A percentile compares a stretch with the other conserved stretches of the same genome.
These are phyloP conservation scores for Corvus moneduloides DNA, from an alignment of 2,113 vertebrate genomes.

Conservation along the genomic window DNA sequence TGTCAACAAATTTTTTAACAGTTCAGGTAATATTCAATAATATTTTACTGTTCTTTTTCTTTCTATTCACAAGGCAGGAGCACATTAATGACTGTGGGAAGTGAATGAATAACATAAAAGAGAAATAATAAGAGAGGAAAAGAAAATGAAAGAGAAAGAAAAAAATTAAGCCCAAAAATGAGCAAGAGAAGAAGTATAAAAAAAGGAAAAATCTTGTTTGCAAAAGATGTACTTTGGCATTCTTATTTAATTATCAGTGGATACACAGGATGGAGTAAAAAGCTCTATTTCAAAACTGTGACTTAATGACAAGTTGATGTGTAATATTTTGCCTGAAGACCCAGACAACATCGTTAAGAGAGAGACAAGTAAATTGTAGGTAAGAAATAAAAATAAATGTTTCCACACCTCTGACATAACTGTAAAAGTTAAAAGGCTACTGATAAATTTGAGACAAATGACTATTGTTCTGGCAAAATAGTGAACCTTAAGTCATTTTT, in stretches of 20 bases:
- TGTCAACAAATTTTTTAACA: not conserved
- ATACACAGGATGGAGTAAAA: constrained; percentile 60
- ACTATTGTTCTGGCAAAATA: constrained; percentile 56
- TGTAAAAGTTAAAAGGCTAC: constrained; percentile 70
- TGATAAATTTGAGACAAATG: constrained; percentile 65
- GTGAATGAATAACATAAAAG: not conserved
- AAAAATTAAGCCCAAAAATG: not conserved
- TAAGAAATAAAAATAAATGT: constrained; percentile 77
- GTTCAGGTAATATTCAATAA: not conserved
- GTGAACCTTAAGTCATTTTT: constrained; percentile 45
- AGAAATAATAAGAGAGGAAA: not conserved
- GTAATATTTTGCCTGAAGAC: constrained; percentile 77
- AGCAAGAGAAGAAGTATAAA: not conserved
- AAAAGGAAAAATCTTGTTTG: not conserved
- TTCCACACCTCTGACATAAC: constrained; percentile 74
- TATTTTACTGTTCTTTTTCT: not conserved
- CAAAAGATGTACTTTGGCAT: constrained; percentile 17
- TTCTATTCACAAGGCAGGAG: not conserved
- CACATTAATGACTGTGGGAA: not conserved
- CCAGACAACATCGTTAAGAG: constrained; percentile 71
- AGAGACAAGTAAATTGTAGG: constrained; percentile 75
- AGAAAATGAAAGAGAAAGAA: not conserved
- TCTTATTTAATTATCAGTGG: constrained; percentile 64
- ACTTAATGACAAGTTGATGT: constrained; percentile 74
- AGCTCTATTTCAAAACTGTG: constrained; percentile 67